These are phyloP conservation scores for Sesamia nonagrioides DNA, from an alignment of 1,140 invertebrate genomes.

Conservation along the genomic window DNA sequence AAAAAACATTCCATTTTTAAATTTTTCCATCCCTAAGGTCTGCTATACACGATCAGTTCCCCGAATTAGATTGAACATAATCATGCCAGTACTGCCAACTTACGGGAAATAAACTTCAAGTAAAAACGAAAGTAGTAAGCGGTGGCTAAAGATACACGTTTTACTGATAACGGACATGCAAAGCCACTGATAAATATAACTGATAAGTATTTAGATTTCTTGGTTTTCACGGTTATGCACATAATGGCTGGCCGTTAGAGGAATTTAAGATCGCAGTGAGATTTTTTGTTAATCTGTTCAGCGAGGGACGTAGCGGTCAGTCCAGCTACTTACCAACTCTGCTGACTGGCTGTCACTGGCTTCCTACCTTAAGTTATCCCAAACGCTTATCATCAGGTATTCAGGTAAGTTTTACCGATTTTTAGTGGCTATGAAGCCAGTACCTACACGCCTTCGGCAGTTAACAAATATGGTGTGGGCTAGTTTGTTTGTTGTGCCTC, in stretches of 20 bases:
- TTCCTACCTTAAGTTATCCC: too few relatives aligned
- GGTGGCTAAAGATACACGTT: constrained; percentile 10
- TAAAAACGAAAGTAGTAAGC: constrained; percentile 28
- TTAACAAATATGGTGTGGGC: too few relatives aligned
- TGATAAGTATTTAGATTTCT: neutral
- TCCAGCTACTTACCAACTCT: too few relatives aligned
- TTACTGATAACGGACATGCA: constrained; percentile 16
- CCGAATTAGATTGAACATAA: neutral
- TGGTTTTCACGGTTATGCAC: constrained; percentile 1
- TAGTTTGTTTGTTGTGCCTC: too few relatives aligned
- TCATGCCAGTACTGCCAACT: neutral
- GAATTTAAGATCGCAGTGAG: neutral
- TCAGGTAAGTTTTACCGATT: too few relatives aligned
- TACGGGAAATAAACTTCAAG: constrained; percentile 26
- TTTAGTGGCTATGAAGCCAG: too few relatives aligned
- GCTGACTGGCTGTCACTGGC: too few relatives aligned
- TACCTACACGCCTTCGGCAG: too few relatives aligned
- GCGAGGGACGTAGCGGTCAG: too few relatives aligned
- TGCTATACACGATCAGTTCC: too few relatives aligned
- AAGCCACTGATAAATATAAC: constrained; percentile 5
- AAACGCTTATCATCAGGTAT: too few relatives aligned
- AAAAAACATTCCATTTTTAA: too few relatives aligned
- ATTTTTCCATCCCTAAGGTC: neutral
- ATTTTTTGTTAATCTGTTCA: neutral
- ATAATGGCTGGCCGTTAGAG: neutral